Conservation (phyloP, 1,140 invertebrate genomes). For the Ctenoplectra terminalis region DNA sequence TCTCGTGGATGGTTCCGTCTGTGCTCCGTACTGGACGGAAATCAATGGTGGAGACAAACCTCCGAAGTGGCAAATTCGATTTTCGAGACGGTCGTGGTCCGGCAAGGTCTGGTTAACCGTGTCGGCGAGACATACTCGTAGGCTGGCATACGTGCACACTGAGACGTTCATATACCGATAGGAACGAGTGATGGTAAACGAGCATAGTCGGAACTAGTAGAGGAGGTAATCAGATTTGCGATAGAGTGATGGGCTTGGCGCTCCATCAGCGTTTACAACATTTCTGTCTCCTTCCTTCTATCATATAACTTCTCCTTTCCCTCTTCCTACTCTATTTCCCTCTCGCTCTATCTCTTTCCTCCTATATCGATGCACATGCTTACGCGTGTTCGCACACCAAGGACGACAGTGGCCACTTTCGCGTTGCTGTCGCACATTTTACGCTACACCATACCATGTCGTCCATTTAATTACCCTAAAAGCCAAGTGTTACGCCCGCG, state of each 20-base stretch:
- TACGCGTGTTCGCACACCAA: background rate
- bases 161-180: background rate
- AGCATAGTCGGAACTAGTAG: conserved; percentile 10
- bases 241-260: conserved; percentile 55
- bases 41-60: conserved; percentile 60
- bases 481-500: conserved; percentile 34
- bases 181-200: conserved; percentile 35
- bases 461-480: conserved; percentile 64
- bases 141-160: background rate
- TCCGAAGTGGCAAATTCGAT: conserved; percentile 51
- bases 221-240: conserved; percentile 66
- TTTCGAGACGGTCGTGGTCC: conserved; percentile 50
- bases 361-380: background rate
- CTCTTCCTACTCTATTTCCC: background rate
- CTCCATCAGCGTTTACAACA: conserved; percentile 62
- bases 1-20: background rate
- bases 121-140: background rate
- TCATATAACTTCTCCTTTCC: background rate
- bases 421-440: conserved; percentile 25
- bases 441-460: background rate
- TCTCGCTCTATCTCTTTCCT: background rate
- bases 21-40: conserved; percentile 10
- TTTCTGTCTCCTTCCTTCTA: conserved; percentile 31
- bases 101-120: conserved; percentile 38
- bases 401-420: conserved; percentile 25